Base-by-base conservation (phyloP, 2,888 invertebrate species). In the Machimus rusticus region DNA sequence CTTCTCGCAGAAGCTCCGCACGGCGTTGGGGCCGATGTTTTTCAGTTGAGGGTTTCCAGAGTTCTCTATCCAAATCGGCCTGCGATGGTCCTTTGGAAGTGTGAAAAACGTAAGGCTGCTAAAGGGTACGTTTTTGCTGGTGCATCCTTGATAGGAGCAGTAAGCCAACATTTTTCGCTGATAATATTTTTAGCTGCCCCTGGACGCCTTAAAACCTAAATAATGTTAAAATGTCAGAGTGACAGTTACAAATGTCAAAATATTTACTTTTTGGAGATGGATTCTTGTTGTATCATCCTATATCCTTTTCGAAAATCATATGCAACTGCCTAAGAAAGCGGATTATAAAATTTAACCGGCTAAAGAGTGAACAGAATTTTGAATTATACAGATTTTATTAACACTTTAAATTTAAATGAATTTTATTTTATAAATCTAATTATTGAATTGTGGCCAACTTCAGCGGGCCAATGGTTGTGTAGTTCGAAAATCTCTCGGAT, bases 31-130 rank as follows among this genome's bases (percentile, higher is more conserved):
- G 9, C 85, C 81, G 1, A 90, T 87, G 5, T 87, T 87, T 39
- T 88, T 28, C 19, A 90, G 46, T 9, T 84, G 31, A 31, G 89
- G 89, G 81, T 91, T 91, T 16, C 91, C 91, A n/a, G 90, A 90
- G 86, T 91, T 90, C 31, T 87, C 87, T 31, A 90, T 90, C 91
- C 91, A 91, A 34, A 87, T 88, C 1, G 88, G 43, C 8, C 91
- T 90, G 0, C 91, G 88, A 2, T 88, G 55, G 86, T 90, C 91
- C 12, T 43, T 89, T 5, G 91, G 91, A 5, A 91, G 43, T 0
- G 86, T 78, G 76, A 90, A 91, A 79, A 91, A 91, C 5, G 90
- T 89, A 3, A 86, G 89, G 16, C 85, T 89, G 37, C 90, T 74
- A 51, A 88, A 88, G 5, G 89, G 86, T 4, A 88, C 3, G 14